Conservation (phyloP, 2,888 invertebrate species). For the Beris morrisii region DNA sequence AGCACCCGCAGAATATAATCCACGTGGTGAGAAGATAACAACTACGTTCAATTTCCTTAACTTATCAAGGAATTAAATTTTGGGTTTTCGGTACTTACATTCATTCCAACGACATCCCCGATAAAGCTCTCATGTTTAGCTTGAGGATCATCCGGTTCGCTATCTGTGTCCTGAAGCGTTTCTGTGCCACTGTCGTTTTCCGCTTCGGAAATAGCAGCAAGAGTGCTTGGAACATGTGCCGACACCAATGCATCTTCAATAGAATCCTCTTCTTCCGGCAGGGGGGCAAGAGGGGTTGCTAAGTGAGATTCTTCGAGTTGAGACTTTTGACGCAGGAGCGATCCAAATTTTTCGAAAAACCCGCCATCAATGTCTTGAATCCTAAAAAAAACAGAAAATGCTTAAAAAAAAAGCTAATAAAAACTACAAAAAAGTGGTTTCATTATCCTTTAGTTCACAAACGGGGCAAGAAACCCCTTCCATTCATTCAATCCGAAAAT, state of each 20-base stretch:
- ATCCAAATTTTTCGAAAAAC: conserved; percentile 82
- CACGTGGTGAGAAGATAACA: not conserved
- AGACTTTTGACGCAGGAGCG: conserved; percentile 67
- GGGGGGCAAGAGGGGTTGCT: conserved; percentile 60
- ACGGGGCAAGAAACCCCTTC: too few species aligned
- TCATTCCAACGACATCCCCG: conserved; percentile 69
- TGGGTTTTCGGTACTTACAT: conserved; percentile 64
- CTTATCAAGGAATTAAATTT: not conserved
- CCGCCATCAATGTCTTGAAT: conserved; percentile 81
- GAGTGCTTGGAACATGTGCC: conserved; percentile 37
- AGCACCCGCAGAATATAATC: too few species aligned
- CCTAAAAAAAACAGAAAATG: conserved; percentile 58
- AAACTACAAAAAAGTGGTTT: too few species aligned
- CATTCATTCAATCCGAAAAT: too few species aligned
- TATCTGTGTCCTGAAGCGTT: conserved; percentile 64
- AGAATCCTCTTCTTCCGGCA: conserved; percentile 46
- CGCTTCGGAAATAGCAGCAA: conserved; percentile 45
- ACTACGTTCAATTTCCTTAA: not conserved
- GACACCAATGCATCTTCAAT: conserved; percentile 43
- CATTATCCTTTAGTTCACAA: too few species aligned
- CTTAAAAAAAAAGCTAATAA: too few species aligned
- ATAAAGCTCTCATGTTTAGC: conserved; percentile 59
- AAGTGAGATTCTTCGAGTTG: conserved; percentile 56
- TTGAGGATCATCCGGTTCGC: conserved; percentile 67
- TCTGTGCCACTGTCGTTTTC: conserved; percentile 62